Evolutionary conservation across 2,797 vertebrate species (phyloP).

Genomic region (Eulemur rubriventer): DNA sequence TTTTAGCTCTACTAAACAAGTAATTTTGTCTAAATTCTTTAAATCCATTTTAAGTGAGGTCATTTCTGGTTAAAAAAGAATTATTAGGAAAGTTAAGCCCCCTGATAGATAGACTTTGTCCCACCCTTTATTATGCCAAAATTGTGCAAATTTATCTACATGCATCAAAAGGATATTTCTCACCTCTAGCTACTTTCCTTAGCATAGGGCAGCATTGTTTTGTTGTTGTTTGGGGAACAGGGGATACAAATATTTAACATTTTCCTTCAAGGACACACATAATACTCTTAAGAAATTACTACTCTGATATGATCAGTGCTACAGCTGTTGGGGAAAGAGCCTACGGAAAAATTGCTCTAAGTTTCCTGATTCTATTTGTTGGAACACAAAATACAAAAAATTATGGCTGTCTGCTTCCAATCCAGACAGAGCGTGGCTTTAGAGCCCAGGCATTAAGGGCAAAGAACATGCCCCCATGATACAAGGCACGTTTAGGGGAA

Average conservation of each 20-base stretch:
- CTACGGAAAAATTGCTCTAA: neutral
- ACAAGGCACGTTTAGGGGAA: neutral
- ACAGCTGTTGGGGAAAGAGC: neutral
- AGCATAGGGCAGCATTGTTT: neutral
- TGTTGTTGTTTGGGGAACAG: neutral
- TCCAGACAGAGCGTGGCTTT: neutral
- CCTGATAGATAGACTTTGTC: neutral
- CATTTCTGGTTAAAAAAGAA: neutral
- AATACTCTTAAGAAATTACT: neutral
- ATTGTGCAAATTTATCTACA: neutral
- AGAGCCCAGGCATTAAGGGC: neutral
- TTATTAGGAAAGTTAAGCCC: neutral
- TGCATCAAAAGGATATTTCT: neutral
- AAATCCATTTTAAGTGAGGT: neutral
- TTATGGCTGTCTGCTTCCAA: neutral
- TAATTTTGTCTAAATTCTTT: slow-evolving; percentile 43
- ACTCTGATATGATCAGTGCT: neutral
- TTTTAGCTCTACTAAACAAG: neutral
- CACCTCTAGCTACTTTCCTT: neutral
- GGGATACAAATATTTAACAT: neutral
- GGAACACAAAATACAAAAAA: neutral
- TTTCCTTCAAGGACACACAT: neutral
- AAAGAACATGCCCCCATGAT: neutral
- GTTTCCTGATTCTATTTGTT: neutral
- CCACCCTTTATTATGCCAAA: neutral